phyloP scores from a whole-genome alignment of 2,797 vertebrate genomes.

The Lacerta viridis region DNA sequence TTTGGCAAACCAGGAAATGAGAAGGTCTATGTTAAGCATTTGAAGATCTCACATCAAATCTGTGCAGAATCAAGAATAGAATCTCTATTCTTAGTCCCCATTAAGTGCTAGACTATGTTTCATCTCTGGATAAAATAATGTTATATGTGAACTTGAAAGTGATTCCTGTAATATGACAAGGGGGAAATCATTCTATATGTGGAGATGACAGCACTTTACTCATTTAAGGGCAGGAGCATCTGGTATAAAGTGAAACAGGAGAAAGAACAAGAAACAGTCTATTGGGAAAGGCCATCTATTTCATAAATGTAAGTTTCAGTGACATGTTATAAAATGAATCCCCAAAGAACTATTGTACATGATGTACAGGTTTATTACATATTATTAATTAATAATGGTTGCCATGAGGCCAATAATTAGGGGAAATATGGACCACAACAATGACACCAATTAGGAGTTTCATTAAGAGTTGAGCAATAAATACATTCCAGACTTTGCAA shows the following conservation, averaged over 20 bases:
- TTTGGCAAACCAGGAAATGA: background rate
- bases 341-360: background rate
- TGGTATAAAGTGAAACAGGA: background rate
- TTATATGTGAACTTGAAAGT: background rate
- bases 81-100: background rate
- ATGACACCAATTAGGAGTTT: background rate
- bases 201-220: constrained; percentile 9
- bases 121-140: background rate
- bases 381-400: too few species aligned
- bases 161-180: background rate
- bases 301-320: background rate
- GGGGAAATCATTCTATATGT: background rate
- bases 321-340: constrained; percentile 11
- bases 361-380: background rate
- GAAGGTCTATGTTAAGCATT: background rate
- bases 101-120: background rate
- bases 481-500: background rate
- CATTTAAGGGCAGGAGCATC: background rate
- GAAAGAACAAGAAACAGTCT: background rate
- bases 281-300: background rate
- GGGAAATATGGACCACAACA: background rate
- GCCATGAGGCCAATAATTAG: too few species aligned
- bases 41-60: background rate
- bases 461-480: background rate
- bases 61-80: background rate